Conservation (phyloP, 2,113 vertebrate species). For the Potamarius usumacintae region DNA sequence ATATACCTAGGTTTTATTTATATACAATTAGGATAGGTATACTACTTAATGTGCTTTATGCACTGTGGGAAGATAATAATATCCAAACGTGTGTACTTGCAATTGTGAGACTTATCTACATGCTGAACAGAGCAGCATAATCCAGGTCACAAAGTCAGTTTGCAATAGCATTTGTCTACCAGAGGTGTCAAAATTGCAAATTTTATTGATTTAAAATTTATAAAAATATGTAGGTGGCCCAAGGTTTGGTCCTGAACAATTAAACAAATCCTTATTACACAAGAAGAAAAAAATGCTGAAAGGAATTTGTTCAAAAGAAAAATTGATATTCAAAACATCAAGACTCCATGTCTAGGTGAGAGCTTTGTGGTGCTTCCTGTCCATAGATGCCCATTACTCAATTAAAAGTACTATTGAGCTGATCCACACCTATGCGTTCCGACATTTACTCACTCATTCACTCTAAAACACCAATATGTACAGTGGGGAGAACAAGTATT, state of each 20-base stretch:
- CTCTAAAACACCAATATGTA: background rate
- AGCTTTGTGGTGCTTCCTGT: background rate
- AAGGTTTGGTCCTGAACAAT: background rate
- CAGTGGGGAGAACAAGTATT: no score
- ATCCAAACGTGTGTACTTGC: background rate
- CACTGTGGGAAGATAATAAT: background rate
- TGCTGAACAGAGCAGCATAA: background rate
- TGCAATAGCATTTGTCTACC: background rate
- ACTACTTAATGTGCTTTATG: background rate
- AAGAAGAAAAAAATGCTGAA: background rate
- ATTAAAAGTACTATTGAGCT: background rate
- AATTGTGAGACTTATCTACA: background rate
- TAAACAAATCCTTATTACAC: background rate
- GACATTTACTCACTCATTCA: no score
- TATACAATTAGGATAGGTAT: background rate
- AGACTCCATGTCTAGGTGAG: background rate
- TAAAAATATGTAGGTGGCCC: background rate
- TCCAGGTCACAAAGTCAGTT: background rate
- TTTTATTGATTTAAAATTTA: background rate
- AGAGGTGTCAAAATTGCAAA: background rate
- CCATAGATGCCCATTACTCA: background rate
- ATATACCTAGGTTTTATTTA: no score
- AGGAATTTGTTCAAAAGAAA: background rate
- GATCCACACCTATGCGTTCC: background rate
- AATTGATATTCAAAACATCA: background rate